phyloP scores from a whole-genome alignment of 2,888 invertebrate genomes.

The Leptinotarsa tumamoca region DNA sequence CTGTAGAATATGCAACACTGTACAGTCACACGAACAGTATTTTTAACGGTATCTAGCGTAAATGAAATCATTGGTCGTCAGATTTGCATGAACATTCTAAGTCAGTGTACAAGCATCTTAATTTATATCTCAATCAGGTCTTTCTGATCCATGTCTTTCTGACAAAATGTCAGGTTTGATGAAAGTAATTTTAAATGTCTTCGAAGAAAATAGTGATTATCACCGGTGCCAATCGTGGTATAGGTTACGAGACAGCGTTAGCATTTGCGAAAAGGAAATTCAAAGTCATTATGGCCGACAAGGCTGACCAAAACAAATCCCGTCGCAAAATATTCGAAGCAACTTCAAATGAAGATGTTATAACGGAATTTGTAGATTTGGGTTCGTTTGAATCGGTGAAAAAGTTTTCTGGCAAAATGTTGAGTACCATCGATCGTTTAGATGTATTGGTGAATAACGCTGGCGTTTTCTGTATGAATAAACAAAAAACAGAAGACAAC shows the following conservation, averaged over 20 bases:
- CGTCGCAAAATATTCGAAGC: slow-evolving; percentile 51
- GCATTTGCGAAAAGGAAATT: slow-evolving; percentile 66
- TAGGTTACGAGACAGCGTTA: slow-evolving; percentile 63
- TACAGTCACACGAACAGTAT: too few species aligned
- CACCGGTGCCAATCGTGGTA: slow-evolving; percentile 55
- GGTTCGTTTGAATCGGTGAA: slow-evolving; percentile 64
- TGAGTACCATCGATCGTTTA: slow-evolving; percentile 66
- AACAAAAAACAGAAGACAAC: slow-evolving; percentile 70
- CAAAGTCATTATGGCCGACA: slow-evolving; percentile 68
- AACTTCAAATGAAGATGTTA: slow-evolving; percentile 57
- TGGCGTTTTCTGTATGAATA: slow-evolving; percentile 68
- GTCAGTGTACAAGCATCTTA: background rate
- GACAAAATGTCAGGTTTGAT: too few species aligned
- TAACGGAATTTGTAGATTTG: slow-evolving; percentile 67
- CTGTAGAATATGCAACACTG: too few species aligned
- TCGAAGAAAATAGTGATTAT: slow-evolving; percentile 39
- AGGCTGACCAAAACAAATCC: slow-evolving; percentile 54
- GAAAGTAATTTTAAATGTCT: slow-evolving; percentile 11
- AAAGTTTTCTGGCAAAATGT: slow-evolving; percentile 71
- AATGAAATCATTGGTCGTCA: too few species aligned
- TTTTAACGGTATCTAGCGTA: too few species aligned
- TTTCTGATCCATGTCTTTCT: too few species aligned
- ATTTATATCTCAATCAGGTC: background rate
- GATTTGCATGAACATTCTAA: too few species aligned
- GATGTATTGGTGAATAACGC: slow-evolving; percentile 75